Evolutionary conservation across 2,888 invertebrate species (phyloP).

Genomic region (Hydrotaea diabolus): DNA sequence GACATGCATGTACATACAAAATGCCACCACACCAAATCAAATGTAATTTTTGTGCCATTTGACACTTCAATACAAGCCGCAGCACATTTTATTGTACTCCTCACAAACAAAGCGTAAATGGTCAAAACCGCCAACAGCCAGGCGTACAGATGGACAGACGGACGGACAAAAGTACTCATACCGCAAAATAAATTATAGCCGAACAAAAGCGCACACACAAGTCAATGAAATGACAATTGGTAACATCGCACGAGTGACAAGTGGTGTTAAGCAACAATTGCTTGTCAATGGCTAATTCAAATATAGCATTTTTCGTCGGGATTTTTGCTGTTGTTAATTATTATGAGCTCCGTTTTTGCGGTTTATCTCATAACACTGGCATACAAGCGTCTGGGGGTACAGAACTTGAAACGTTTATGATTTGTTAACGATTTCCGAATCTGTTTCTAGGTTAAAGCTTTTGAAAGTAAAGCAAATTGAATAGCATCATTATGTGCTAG

Average conservation of each 20-base stretch:
- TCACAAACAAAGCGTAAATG: slow-evolving; percentile 20
- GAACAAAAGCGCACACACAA: background rate
- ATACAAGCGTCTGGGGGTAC: background rate
- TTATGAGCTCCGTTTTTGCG: background rate
- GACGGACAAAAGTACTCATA: background rate
- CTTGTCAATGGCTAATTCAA: background rate
- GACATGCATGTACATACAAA: too few relatives aligned
- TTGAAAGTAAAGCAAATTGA: too few relatives aligned
- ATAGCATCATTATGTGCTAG: too few relatives aligned
- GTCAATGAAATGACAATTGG: slow-evolving; percentile 42
- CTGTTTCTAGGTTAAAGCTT: too few relatives aligned
- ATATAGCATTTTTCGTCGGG: too few relatives aligned
- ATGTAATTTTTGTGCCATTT: slow-evolving; percentile 2
- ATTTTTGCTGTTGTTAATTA: background rate
- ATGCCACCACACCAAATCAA: background rate
- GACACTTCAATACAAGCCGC: slow-evolving; percentile 35
- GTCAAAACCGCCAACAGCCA: slow-evolving; percentile 22
- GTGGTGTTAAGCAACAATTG: slow-evolving; percentile 40
- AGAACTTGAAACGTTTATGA: too few relatives aligned
- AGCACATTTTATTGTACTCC: background rate
- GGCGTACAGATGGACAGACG: background rate
- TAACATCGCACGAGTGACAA: slow-evolving; percentile 43
- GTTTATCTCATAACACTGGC: background rate
- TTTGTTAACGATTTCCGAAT: too few relatives aligned
- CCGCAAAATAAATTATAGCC: background rate